Evolutionary conservation across 2,113 vertebrate species (phyloP).

Genomic region (Tricholaema leucomelas): DNA sequence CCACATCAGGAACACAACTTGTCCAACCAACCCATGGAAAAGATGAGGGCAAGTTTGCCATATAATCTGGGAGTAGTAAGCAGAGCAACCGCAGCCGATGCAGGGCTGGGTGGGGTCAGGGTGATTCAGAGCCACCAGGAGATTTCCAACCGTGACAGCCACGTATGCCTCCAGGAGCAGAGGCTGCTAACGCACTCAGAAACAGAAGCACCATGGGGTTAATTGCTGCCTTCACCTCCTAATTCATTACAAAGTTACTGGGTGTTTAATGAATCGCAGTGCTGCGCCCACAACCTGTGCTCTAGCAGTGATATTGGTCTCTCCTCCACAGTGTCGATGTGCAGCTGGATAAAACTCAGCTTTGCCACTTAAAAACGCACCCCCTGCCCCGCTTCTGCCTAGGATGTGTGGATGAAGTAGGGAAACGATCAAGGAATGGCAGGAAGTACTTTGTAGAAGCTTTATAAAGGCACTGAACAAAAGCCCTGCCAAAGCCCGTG

Average conservation of each 20-base stretch:
- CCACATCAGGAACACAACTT: not conserved
- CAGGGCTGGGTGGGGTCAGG: slow-evolving; percentile 11
- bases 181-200: not conserved
- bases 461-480: not conserved
- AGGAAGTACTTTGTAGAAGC: not conserved
- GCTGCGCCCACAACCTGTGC: not conserved
- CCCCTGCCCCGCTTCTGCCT: not conserved
- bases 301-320: not conserved
- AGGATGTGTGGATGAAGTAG: fast-evolving
- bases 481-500: fast-evolving
- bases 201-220: not conserved
- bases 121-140: slow-evolving; percentile 29
- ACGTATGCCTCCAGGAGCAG: not conserved
- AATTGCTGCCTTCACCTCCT: not conserved
- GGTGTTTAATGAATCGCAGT: not conserved
- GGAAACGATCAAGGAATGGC: not conserved
- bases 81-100: not conserved
- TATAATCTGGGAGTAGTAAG: not conserved
- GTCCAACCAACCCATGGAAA: not conserved
- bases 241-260: not conserved
- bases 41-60: not conserved
- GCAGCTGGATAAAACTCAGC: not conserved
- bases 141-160: not conserved
- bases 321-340: not conserved
- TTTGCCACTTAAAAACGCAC: not conserved